Conservation (phyloP, 2,888 invertebrate species). For the Rhagium mordax region DNA sequence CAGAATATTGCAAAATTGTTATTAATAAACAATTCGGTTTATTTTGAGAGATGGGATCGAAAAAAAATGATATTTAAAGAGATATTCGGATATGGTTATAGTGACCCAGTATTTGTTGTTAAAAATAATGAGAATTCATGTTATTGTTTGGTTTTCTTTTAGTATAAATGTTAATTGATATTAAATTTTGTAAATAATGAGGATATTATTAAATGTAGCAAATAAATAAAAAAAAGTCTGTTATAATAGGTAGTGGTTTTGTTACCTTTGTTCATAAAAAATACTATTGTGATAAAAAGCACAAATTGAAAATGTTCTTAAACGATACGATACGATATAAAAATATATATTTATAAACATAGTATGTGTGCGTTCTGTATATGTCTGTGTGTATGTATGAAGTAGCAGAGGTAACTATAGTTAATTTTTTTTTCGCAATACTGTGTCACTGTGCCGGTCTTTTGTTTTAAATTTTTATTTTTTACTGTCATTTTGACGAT, state of each 20-base stretch:
- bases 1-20: constrained; percentile 30
- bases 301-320: constrained; percentile 44
- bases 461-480: constrained; percentile 34
- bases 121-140: constrained; percentile 33
- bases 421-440: constrained; percentile 36
- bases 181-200: constrained; percentile 49
- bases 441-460: constrained; percentile 52
- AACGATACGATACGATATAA: constrained; percentile 31
- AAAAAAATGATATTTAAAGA: constrained; percentile 48
- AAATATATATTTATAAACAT: constrained; percentile 45
- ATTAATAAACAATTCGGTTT: constrained; percentile 29
- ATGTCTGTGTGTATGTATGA: constrained; percentile 37
- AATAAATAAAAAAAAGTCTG: constrained; percentile 28
- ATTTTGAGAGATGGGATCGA: constrained; percentile 24
- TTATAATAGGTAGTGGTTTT: constrained; percentile 35
- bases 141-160: constrained; percentile 22
- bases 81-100: constrained; percentile 49
- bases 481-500: constrained; percentile 52
- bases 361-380: constrained; percentile 37
- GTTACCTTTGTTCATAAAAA: constrained; percentile 37
- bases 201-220: constrained; percentile 33
- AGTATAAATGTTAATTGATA: constrained; percentile 44
- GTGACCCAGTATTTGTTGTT: constrained; percentile 53
- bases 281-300: constrained; percentile 46
- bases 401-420: constrained; percentile 16